Conservation (phyloP, 2,113 vertebrate genomes). For the Strix uralensis region DNA sequence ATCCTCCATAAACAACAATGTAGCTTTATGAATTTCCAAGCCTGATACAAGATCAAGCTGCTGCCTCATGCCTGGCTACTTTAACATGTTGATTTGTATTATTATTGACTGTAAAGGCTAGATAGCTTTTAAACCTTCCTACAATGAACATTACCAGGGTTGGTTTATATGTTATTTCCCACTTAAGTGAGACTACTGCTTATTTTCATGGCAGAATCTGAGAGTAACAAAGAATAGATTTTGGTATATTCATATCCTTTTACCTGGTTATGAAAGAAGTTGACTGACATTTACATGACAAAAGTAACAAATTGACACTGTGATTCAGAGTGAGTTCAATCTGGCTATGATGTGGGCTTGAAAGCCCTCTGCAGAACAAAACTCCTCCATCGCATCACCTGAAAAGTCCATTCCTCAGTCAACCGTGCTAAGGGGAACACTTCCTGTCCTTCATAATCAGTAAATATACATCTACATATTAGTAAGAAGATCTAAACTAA, state of each 20-base stretch:
- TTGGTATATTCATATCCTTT: not conserved
- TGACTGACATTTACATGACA: not conserved
- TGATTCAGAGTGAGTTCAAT: not conserved
- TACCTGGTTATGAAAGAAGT: not conserved
- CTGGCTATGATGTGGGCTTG: accelerated
- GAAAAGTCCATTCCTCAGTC: not conserved
- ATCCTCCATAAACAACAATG: not conserved
- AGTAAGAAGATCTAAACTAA: not conserved
- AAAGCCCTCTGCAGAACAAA: not conserved
- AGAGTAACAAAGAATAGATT: not conserved
- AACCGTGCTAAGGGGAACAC: not conserved
- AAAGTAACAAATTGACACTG: not conserved
- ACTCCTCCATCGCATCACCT: not conserved
- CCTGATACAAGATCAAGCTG: not conserved
- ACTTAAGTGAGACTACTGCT: not conserved
- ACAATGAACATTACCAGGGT: not conserved
- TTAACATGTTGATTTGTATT: not conserved
- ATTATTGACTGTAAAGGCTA: not conserved
- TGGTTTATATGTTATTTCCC: not conserved
- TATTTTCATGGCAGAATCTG: not conserved
- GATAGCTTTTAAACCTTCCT: not conserved
- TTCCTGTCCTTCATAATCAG: not conserved
- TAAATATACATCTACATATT: not conserved
- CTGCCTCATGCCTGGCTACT: not conserved
- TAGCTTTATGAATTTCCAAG: not conserved